phyloP scores from a whole-genome alignment of 2,797 vertebrate species.

The Acestrorhynchus altus region DNA sequence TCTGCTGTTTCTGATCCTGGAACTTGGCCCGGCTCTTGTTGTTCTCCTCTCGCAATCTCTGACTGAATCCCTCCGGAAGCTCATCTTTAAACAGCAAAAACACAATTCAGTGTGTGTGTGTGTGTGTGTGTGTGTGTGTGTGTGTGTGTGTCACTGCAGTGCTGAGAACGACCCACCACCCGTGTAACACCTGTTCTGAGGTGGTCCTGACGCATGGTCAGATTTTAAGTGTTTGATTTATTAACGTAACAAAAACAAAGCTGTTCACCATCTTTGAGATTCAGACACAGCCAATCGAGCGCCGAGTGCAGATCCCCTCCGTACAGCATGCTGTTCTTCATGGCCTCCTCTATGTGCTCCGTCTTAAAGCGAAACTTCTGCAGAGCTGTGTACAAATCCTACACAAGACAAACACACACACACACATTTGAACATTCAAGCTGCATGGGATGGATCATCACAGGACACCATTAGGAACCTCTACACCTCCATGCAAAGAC shows the following conservation, averaged over 20 bases:
- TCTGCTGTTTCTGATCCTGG: conserved; percentile 66
- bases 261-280: conserved; percentile 92
- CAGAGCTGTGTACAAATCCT: conserved; percentile 95
- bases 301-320: conserved; percentile 97
- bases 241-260: too few relatives aligned
- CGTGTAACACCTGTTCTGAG: too few relatives aligned
- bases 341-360: conserved; percentile 96
- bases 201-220: too few relatives aligned
- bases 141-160: too few relatives aligned
- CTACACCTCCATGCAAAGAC: too few relatives aligned
- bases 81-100: conserved; percentile 77
- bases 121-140: too few relatives aligned
- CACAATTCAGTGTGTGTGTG: background rate
- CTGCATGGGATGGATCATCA: too few relatives aligned
- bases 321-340: conserved; percentile 92
- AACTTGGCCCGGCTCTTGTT: conserved; percentile 85
- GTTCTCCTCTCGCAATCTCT: conserved; percentile 90
- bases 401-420: conserved; percentile 40
- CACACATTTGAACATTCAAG: background rate
- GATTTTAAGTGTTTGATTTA: too few relatives aligned
- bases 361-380: conserved; percentile 91
- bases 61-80: conserved; percentile 94
- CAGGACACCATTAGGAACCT: too few relatives aligned
- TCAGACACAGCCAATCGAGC: conserved; percentile 97
- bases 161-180: too few relatives aligned